A percentile compares a stretch with the other conserved stretches of the same genome.
These are phyloP conservation scores for Sesia bembeciformis DNA, from an alignment of 2,888 invertebrate species.

Conservation along the genomic window DNA sequence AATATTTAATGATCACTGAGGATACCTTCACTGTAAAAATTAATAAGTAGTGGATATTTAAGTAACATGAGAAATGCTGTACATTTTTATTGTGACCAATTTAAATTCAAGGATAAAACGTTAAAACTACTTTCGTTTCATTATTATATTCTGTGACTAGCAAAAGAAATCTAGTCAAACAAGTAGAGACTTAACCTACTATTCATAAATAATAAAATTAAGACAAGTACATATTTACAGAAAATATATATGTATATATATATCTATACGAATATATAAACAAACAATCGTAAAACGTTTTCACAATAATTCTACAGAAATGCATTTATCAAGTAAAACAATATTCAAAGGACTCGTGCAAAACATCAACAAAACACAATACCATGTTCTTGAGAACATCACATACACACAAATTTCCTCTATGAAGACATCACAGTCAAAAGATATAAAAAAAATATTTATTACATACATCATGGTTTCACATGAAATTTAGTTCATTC, in stretches of 20 bases:
- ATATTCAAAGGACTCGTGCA: constrained; percentile 31
- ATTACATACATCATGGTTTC: constrained; percentile 9
- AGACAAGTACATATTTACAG: constrained; percentile 64
- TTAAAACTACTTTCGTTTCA: no score
- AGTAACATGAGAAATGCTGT: no score
- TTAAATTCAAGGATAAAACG: no score
- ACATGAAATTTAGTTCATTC: not conserved
- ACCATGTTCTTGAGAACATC: constrained; percentile 42
- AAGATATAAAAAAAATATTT: constrained; percentile 43
- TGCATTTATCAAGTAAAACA: constrained; percentile 34
- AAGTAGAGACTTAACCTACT: constrained; percentile 39
- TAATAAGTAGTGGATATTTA: no score
- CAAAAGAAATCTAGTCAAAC: constrained; percentile 56
- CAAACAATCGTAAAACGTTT: constrained; percentile 36
- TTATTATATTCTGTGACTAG: constrained; percentile 54
- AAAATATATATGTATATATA: constrained; percentile 13
- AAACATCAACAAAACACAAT: constrained; percentile 54
- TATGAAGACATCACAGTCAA: constrained; percentile 73
- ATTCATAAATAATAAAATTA: constrained; percentile 3
- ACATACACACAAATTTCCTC: constrained; percentile 61
- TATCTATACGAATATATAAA: constrained; percentile 44
- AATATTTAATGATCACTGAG: no score
- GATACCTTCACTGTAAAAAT: no score
- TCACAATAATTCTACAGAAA: constrained; percentile 41
- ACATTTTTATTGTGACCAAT: no score